A percentile compares a stretch with the other conserved stretches of the same genome.
Conservation (phyloP, 2,797 vertebrate genomes). For the Nannoperca obscura region DNA sequence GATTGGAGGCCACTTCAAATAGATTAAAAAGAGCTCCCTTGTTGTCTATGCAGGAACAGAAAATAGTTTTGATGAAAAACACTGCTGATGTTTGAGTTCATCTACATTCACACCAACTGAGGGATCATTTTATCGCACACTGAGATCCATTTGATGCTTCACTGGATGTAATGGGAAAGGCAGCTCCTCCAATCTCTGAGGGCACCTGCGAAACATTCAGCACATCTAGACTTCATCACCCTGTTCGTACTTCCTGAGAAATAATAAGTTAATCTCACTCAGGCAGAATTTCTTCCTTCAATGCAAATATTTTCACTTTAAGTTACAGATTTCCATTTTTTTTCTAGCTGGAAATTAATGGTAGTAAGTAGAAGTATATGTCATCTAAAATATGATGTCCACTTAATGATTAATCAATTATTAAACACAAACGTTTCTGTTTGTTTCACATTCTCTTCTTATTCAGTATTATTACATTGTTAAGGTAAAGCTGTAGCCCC, state of each 20-base stretch:
- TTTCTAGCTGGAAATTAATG: not conserved
- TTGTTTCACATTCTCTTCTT: not conserved
- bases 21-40: slow-evolving; percentile 61
- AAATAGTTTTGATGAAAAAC: slow-evolving; percentile 57
- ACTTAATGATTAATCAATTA: not conserved
- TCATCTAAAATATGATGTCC: not conserved
- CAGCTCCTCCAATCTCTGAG: slow-evolving; percentile 40
- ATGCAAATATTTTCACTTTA: not conserved
- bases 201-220: slow-evolving; percentile 34
- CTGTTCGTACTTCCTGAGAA: slow-evolving; percentile 20
- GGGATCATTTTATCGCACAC: slow-evolving; percentile 46
- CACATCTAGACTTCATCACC: slow-evolving; percentile 41
- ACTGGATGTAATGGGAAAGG: slow-evolving; percentile 58
- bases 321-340: not conserved
- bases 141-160: slow-evolving; percentile 68
- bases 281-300: not conserved
- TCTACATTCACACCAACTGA: slow-evolving; percentile 51
- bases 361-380: not conserved
- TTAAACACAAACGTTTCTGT: not conserved
- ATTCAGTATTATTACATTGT: slow-evolving; percentile 3
- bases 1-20: slow-evolving; percentile 64
- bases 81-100: slow-evolving; percentile 41
- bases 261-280: slow-evolving; percentile 39
- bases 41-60: slow-evolving; percentile 58
- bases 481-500: not conserved